Base-by-base conservation (phyloP, 1,140 invertebrate genomes). In the Zaprionus kolodkinae region DNA sequence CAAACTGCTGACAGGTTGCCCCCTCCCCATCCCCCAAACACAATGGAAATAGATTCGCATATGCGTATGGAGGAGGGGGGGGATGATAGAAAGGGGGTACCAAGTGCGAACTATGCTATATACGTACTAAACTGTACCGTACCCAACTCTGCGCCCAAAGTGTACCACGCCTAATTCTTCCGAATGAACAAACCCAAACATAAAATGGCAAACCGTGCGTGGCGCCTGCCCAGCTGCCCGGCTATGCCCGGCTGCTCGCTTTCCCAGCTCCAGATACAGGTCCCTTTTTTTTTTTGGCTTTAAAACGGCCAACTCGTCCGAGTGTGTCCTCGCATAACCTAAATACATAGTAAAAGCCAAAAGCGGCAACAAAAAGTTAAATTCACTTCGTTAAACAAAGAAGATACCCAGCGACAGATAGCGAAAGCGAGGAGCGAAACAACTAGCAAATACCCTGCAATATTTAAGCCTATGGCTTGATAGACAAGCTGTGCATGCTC, bases 341-440 rank as follows among this genome's bases (percentile, higher is more conserved):
- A 78, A 82, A 77, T 73, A 73, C 70, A 75, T 79, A 81, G 60
- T 64, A 55, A 69, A 52, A 78, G 69, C 62, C 50, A 68, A 79
- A 79, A 70, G 50, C 72, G 71, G 36, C 68, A 80, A 81, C 65
- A 81, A 79, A 79, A 84, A 85, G 81, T 84, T 75, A 69, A 84
- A 71, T 85, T 85, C 75, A 71, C 74, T 80, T 85, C 78, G 78
- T 78, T 84, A 74, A 69, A 38, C 57, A 72, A 65, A 62, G 61
- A 36, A 60, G 55, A 50, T 38, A 43, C 48, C 25, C 11, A 65
- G 17, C 27, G 43, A 38, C 12, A 30, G 55, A 33, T 40, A 61
- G 6, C n/a, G n/a, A 25, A 35, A 4, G 25, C 7, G 21, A 38
- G 15, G 6, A 13, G 12, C 5, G 9, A 15, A 33, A 9, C 12